Evolutionary conservation across 2,888 invertebrate species (phyloP), one percentile per base, ranked within the genome.

Genomic region (Capitulum mitella): DNA sequence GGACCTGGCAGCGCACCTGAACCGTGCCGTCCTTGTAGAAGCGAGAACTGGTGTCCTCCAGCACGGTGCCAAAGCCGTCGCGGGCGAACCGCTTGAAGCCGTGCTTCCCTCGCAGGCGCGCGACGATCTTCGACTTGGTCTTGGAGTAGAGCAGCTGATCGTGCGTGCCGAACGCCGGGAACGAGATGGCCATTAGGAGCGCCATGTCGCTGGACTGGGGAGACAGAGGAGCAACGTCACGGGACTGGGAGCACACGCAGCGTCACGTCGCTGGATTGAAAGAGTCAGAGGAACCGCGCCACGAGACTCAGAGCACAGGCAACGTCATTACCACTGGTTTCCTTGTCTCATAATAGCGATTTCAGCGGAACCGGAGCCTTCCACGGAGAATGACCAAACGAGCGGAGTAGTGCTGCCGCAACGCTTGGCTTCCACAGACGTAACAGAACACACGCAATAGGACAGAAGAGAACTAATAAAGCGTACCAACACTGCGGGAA

Each of bases 111-210:
- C 92, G 92, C 78, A 99, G 87, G 82, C 93, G 91, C 46, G 90
- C 89, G 0, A 94, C 87, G 43, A 96, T 90, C 85, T 82, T 77
- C 2, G 90, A 89, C 85, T 98, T 94, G 0, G 98, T 95, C 84
- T 92, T 89, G 80, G 91, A 90, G 80, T 94, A 93, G n/a, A 98
- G 86, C 37, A 91, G 88, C 82, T 95, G 94, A 85, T 98, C 98
- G 83, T 99, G 99, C 0, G 98, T 97, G 0, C 97, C 97, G 88
- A 99, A 99, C 0, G 97, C 96, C 34, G 99, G 99, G 88, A 97
- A 99, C 34, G 97, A 95, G 84, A 99, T 91, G 1, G 98, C 97
- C 10, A 97, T 91, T 70, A 99, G 85, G 40, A 99, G 88, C 0
- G 97, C 93, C 0, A 93, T 91, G 88, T 99, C 99, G 43, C 40